phyloP scores from a whole-genome alignment of 1,140 invertebrate species.

The Coptotermes formosanus region DNA sequence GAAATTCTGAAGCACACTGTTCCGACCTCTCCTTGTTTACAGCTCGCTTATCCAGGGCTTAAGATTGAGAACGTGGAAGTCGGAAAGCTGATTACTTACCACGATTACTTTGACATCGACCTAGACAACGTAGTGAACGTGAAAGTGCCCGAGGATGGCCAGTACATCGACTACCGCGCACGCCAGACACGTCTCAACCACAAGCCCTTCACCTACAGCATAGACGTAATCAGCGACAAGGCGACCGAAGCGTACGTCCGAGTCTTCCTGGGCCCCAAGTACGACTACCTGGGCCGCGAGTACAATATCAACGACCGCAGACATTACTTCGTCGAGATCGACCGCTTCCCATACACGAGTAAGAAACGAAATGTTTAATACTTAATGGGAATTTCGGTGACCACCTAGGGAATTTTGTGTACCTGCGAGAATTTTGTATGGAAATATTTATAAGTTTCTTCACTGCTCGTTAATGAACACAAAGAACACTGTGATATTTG shows the following conservation, averaged over 20 bases:
- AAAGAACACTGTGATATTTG: too few species aligned
- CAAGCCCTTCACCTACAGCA: slow-evolving; percentile 62
- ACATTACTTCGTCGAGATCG: slow-evolving; percentile 64
- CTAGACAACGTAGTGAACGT: slow-evolving; percentile 40
- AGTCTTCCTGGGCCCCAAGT: slow-evolving; percentile 69
- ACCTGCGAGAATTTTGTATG: too few species aligned
- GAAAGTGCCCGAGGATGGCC: slow-evolving; percentile 35
- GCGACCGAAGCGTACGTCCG: slow-evolving; percentile 55
- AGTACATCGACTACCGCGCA: slow-evolving; percentile 56
- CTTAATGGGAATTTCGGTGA: too few species aligned
- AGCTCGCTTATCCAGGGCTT: slow-evolving; percentile 60
- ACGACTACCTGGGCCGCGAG: slow-evolving; percentile 55
- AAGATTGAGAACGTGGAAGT: slow-evolving; percentile 61
- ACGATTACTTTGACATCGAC: slow-evolving; percentile 41
- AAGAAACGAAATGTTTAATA: slow-evolving; percentile 35
- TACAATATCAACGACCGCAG: slow-evolving; percentile 52
- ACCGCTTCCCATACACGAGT: slow-evolving; percentile 48
- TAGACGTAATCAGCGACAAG: slow-evolving; percentile 58
- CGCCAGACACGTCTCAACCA: slow-evolving; percentile 60
- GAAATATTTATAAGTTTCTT: too few species aligned
- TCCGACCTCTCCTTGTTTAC: slow-evolving; percentile 46
- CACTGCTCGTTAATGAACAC: too few species aligned
- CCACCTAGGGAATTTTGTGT: too few species aligned
- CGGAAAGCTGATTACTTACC: slow-evolving; percentile 44
- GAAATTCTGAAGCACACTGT: neutral